A percentile compares a stretch with the other conserved stretches of the same genome.
phyloP scores from a whole-genome alignment of 2,113 vertebrate genomes.

The Picathartes gymnocephalus region DNA sequence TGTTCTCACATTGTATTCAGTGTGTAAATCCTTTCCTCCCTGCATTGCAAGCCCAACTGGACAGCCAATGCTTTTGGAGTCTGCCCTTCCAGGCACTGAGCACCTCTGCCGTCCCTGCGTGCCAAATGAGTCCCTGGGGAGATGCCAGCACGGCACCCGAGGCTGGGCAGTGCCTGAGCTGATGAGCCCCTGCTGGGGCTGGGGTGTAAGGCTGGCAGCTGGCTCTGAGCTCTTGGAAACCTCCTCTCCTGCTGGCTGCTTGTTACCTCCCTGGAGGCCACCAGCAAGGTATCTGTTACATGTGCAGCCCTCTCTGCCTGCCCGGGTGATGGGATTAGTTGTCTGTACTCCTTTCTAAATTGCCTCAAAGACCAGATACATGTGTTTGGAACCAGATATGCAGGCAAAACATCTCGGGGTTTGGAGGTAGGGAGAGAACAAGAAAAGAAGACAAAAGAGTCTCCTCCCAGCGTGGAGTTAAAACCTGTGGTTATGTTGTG shows the following conservation, averaged over 20 bases:
- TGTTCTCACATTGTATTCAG: neutral
- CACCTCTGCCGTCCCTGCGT: neutral
- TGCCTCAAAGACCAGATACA: neutral
- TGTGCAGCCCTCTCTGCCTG: neutral
- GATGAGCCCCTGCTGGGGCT: neutral
- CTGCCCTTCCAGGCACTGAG: neutral
- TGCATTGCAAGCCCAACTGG: neutral
- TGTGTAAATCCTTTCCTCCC: neutral
- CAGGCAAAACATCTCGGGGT: neutral
- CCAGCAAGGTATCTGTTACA: neutral
- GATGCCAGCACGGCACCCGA: rapidly evolving
- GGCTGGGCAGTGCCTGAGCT: neutral
- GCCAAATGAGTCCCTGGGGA: neutral
- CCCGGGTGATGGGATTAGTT: neutral
- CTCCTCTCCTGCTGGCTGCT: neutral
- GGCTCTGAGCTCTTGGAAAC: neutral
- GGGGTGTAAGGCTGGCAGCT: neutral
- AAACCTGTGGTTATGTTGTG: conserved; percentile 46
- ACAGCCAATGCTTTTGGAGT: neutral
- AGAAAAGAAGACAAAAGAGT: conserved; percentile 9
- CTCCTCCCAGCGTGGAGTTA: neutral
- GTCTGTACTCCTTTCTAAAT: neutral
- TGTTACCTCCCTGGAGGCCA: neutral
- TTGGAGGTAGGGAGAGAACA: neutral
- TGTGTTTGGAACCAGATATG: neutral